These are phyloP conservation scores for Leptothorax acervorum DNA, from an alignment of 2,888 invertebrate species.

Conservation along the genomic window DNA sequence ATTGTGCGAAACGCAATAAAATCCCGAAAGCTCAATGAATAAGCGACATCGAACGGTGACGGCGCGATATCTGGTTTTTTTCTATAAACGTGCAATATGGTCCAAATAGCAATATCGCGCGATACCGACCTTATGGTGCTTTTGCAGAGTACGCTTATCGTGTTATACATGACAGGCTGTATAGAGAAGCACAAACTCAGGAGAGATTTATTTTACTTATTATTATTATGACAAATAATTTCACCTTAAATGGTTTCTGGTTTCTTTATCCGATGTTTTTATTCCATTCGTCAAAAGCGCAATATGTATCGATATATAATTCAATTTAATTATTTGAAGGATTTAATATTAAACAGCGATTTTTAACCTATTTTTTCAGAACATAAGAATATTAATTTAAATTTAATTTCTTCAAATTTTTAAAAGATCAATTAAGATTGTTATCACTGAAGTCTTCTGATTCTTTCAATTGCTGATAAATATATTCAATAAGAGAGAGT, in stretches of 20 bases:
- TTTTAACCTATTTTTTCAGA: neutral
- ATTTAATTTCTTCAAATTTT: neutral
- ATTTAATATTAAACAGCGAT: neutral
- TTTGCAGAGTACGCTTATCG: constrained; percentile 51
- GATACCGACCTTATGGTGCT: constrained; percentile 72
- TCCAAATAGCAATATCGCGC: constrained; percentile 60
- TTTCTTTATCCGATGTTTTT: neutral
- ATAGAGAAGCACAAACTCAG: neutral
- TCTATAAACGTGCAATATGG: constrained; percentile 69
- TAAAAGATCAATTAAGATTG: neutral
- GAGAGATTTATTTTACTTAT: neutral
- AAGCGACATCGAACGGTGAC: constrained; percentile 43
- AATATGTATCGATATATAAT: neutral
- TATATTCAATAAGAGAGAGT: neutral
- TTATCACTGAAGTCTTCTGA: neutral
- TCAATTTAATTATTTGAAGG: neutral
- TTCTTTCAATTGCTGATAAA: neutral
- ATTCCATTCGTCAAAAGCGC: neutral
- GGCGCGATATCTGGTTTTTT: constrained; percentile 36
- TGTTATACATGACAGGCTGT: neutral
- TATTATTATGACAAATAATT: neutral
- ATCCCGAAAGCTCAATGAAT: constrained; percentile 42
- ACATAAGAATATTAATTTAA: constrained; percentile 1
- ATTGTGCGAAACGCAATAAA: neutral
- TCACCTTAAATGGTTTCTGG: neutral